phyloP scores from a whole-genome alignment of 1,140 invertebrate species.

The Lethocerus indicus region DNA sequence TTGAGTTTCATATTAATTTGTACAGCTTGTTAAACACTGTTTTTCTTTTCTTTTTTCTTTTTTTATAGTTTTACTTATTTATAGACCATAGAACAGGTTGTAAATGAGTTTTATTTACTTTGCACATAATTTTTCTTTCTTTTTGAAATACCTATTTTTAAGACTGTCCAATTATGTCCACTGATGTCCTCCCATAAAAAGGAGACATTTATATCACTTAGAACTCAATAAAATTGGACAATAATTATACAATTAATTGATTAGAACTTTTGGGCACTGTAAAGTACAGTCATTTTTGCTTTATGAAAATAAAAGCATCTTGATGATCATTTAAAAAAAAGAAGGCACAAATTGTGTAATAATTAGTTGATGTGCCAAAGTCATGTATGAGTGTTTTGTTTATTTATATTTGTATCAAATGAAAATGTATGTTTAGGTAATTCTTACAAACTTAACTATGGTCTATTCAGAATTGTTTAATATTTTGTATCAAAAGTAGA shows the following conservation, averaged over 20 bases:
- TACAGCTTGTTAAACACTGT: neutral
- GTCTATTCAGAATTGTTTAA: no score
- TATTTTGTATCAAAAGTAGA: no score
- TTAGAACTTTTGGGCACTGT: conserved; percentile 2
- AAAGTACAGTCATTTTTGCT: conserved; percentile 1
- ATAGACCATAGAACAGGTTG: neutral
- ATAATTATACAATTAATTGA: conserved; percentile 9
- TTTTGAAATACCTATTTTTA: conserved; percentile 4
- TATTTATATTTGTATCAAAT: no score
- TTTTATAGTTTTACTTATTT: neutral
- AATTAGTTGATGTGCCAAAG: no score
- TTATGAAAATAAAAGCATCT: no score
- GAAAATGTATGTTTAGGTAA: no score
- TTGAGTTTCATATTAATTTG: neutral
- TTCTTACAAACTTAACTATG: no score
- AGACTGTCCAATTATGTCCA: conserved; percentile 12
- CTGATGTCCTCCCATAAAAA: conserved; percentile 1
- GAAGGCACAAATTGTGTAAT: no score
- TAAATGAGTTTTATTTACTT: no score
- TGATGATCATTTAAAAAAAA: no score
- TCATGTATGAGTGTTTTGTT: no score
- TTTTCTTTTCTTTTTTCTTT: conserved; percentile 1
- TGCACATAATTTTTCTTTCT: neutral
- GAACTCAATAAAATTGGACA: conserved; percentile 10
- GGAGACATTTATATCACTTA: conserved; percentile 1